Base-by-base conservation (phyloP, 30 jellyfish, hydroid and myxozoan species). In the Aurelia sp. region DNA sequence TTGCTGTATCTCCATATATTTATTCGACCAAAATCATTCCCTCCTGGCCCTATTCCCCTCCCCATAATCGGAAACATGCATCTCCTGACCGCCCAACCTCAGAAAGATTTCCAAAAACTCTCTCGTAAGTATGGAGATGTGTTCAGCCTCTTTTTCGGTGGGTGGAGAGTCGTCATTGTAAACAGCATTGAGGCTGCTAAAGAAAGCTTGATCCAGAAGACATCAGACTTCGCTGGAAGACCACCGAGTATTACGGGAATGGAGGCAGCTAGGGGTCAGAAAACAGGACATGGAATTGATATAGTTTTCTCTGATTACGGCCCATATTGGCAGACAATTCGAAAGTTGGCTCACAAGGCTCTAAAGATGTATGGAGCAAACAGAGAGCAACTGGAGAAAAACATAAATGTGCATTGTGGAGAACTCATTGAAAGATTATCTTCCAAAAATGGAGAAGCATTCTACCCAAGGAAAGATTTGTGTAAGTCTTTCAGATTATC, bases 291-390 rank as follows among this genome's bases (percentile, higher is more conserved):
- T 17, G 86, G 86, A 18, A 53, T 51, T 17, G 81, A 59, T 59
- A 87, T 87, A 11, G 87, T 33, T 5, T 76, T 87, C 20, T 13
- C 81, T 7, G 87, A 68, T 19, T 87, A 87, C 67, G 96, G 96
- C 10, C 72, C 81, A 12, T 71, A 27, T 44, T 76, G 91, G 86
- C 51, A 61, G 50, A 61, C 79, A 17, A 16, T 87, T 52, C 77
- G 91, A 35, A 87, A 78, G 67, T 3, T 57, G 31, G 78, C 84
- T 11, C 90, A 76, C 27, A 40, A 89, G 44, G 86, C 96, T 4
- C 27, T 87, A 81, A 77, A 78, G 74, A 67, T 78, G 81, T 87
- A 76, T 53, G 96, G 91, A 0, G 85, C 77, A 66, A 66, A 66
- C 62, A 55, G 67, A n/a, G 79, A 65, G 57, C 31, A 76, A 37